Evolutionary conservation across 1,140 invertebrate genomes (phyloP).

Genomic region (Cecropterus lyciades): DNA sequence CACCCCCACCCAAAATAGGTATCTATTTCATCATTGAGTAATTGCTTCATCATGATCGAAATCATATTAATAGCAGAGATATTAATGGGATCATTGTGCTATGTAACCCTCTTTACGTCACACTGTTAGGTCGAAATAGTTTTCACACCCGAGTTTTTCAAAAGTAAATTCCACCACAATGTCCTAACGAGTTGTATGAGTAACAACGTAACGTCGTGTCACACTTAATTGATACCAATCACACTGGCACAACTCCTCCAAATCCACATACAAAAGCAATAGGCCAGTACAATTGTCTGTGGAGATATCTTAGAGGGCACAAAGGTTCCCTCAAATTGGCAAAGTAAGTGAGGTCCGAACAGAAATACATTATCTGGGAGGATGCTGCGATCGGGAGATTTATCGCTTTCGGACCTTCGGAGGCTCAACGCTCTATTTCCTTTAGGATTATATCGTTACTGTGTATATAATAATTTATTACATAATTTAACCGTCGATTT

Average conservation of each 20-base stretch:
- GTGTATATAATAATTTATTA: constrained; percentile 26
- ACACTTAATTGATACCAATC: constrained; percentile 37
- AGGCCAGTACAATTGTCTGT: constrained; percentile 73
- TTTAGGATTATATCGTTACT: constrained; percentile 42
- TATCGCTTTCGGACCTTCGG: constrained; percentile 63
- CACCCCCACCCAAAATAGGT: no score
- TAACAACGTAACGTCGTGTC: background rate
- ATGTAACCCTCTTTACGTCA: no score
- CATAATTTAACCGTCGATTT: background rate
- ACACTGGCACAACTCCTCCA: constrained; percentile 43
- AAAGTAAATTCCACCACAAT: no score
- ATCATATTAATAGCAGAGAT: no score
- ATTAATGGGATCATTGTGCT: no score
- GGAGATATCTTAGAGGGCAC: constrained; percentile 82
- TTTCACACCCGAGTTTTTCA: no score
- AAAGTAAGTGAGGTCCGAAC: constrained; percentile 82
- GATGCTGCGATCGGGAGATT: constrained; percentile 74
- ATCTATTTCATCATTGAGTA: no score
- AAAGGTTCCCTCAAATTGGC: constrained; percentile 82
- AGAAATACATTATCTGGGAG: constrained; percentile 82
- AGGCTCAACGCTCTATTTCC: constrained; percentile 68
- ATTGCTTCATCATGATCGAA: no score
- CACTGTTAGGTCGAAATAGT: no score
- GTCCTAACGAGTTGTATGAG: no score
- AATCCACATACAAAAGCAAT: constrained; percentile 51